Conservation (phyloP, 2,888 invertebrate species). For the Leptinotarsa tumamoca region DNA sequence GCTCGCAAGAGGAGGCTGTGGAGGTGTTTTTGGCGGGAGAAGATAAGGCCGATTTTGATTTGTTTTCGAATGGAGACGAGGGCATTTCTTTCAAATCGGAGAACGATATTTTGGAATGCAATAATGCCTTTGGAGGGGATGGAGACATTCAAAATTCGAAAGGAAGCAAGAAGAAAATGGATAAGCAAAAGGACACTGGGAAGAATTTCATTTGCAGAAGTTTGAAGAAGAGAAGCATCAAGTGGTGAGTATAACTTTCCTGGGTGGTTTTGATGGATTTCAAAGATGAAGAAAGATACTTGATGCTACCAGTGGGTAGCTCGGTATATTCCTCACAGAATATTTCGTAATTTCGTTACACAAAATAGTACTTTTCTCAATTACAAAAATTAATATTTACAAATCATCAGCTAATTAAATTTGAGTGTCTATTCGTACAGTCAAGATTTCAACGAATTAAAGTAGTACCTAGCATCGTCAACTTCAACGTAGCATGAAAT, state of each 20-base stretch:
- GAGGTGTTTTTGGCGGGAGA: constrained; percentile 61
- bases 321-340: too few species aligned
- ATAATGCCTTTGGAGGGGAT: constrained; percentile 40
- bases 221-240: constrained; percentile 49
- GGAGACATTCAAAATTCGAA: constrained; percentile 8
- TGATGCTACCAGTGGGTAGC: too few species aligned
- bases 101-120: constrained; percentile 37
- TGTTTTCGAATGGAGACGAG: constrained; percentile 41
- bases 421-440: too few species aligned
- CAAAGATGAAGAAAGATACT: too few species aligned
- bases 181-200: constrained; percentile 27
- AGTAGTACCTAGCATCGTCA: too few species aligned
- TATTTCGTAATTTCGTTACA: too few species aligned
- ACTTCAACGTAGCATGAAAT: too few species aligned
- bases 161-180: neutral
- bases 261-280: too few species aligned
- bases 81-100: constrained; percentile 49
- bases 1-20: constrained; percentile 60
- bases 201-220: constrained; percentile 42
- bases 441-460: too few species aligned
- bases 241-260: constrained; percentile 48
- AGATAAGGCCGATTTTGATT: constrained; percentile 54
- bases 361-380: too few species aligned
- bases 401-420: too few species aligned
- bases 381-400: too few species aligned